Evolutionary conservation across 2,888 invertebrate species (phyloP).

Genomic region (Rhingia campestris): DNA sequence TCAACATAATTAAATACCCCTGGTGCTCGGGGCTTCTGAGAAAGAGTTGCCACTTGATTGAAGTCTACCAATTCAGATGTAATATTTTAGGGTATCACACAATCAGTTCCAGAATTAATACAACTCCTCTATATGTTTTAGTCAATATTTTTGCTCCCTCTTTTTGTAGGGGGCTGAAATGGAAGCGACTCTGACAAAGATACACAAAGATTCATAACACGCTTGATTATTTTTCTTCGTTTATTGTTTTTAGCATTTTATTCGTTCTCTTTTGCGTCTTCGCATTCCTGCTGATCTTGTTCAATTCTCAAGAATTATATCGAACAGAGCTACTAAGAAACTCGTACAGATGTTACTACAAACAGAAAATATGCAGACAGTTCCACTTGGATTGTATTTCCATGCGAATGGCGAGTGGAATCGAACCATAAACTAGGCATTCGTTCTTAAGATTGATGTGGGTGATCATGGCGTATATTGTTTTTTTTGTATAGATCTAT

Average conservation of each 20-base stretch:
- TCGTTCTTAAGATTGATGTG: slow-evolving; percentile 21
- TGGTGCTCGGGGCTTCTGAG: too few relatives aligned
- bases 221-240: slow-evolving; percentile 18
- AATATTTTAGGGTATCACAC: too few relatives aligned
- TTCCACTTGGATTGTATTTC: slow-evolving; percentile 33
- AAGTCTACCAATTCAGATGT: too few relatives aligned
- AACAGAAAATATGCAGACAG: not conserved
- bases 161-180: not conserved
- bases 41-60: too few relatives aligned
- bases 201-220: not conserved
- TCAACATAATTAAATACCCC: too few relatives aligned
- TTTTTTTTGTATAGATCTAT: not conserved
- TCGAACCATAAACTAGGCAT: slow-evolving; percentile 49
- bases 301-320: not conserved
- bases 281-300: not conserved
- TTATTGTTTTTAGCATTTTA: slow-evolving; percentile 23
- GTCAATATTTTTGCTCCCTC: not conserved
- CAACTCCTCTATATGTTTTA: not conserved
- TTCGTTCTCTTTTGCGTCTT: not conserved
- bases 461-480: not conserved
- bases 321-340: not conserved
- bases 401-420: slow-evolving; percentile 29
- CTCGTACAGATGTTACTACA: too few relatives aligned
- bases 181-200: not conserved
- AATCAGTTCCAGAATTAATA: not conserved